phyloP scores from a whole-genome alignment of 1,140 invertebrate genomes.

The Eupristina koningsbergeri region DNA sequence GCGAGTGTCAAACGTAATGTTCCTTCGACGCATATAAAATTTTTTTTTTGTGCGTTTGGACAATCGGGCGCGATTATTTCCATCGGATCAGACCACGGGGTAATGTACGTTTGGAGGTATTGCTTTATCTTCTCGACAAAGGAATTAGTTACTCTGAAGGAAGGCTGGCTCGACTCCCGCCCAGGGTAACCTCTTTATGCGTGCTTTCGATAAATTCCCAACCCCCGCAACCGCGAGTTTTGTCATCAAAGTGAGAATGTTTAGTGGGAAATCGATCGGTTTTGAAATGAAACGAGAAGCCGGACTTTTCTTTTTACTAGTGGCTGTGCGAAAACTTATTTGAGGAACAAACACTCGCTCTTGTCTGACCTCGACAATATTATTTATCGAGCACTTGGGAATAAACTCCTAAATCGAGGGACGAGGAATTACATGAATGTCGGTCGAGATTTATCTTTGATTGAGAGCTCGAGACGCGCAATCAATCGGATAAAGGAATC shows the following conservation, averaged over 20 bases:
- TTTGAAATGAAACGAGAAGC: background rate
- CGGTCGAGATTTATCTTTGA: slow-evolving; percentile 32
- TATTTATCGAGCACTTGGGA: background rate
- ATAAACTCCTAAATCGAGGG: background rate
- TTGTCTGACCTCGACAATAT: background rate
- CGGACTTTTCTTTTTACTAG: background rate
- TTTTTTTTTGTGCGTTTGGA: slow-evolving; percentile 1
- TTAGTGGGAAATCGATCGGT: background rate
- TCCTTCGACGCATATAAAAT: slow-evolving; percentile 5
- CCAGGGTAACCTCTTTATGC: background rate
- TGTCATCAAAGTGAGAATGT: background rate
- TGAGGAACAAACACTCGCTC: background rate
- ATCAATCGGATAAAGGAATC: slow-evolving; percentile 53
- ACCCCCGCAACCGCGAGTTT: background rate
- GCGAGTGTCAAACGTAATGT: background rate
- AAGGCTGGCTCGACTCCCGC: background rate
- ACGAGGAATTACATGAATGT: background rate
- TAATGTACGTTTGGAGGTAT: background rate
- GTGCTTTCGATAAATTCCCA: background rate
- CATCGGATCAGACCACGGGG: background rate
- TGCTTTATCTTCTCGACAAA: background rate
- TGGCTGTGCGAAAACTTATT: background rate
- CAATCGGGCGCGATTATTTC: slow-evolving; percentile 20
- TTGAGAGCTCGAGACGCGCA: slow-evolving; percentile 1
- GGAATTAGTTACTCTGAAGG: background rate